A percentile compares a stretch with the other conserved stretches of the same genome.
phyloP scores from a whole-genome alignment of 2,797 vertebrate species.

The Schizopygopsis malacanthus region DNA sequence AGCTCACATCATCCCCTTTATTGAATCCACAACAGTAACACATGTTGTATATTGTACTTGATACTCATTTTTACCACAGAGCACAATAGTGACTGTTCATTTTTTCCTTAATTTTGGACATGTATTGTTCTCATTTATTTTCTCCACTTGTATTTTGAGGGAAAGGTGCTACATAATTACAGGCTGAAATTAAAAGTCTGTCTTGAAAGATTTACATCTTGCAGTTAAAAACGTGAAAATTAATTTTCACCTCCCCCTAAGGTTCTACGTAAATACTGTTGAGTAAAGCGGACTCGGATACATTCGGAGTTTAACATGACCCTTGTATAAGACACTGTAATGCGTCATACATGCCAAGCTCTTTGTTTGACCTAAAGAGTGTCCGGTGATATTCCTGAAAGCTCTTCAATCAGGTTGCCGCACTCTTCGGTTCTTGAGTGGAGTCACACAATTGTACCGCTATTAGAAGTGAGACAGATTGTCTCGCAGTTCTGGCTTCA shows the following conservation, averaged over 20 bases:
- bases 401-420: constrained; percentile 52
- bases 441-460: constrained; percentile 1
- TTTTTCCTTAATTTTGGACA: background rate
- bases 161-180: too few relatives aligned
- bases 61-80: background rate
- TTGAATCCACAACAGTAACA: background rate
- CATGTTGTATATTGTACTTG: background rate
- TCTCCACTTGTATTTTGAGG: background rate
- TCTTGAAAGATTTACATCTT: background rate
- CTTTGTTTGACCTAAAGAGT: constrained; percentile 44
- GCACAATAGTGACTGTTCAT: background rate
- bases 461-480: constrained; percentile 11
- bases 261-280: background rate
- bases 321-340: constrained; percentile 13
- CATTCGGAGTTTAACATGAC: background rate
- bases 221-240: background rate
- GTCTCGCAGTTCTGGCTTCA: background rate
- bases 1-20: background rate
- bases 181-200: background rate
- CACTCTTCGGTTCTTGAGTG: constrained; percentile 8
- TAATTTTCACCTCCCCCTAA: background rate
- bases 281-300: background rate
- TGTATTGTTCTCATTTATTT: background rate
- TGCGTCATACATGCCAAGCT: background rate
- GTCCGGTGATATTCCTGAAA: constrained; percentile 34